These are phyloP conservation scores for Tetramorium parvispinum DNA, from an alignment of 1,140 invertebrate genomes.

Conservation along the genomic window DNA sequence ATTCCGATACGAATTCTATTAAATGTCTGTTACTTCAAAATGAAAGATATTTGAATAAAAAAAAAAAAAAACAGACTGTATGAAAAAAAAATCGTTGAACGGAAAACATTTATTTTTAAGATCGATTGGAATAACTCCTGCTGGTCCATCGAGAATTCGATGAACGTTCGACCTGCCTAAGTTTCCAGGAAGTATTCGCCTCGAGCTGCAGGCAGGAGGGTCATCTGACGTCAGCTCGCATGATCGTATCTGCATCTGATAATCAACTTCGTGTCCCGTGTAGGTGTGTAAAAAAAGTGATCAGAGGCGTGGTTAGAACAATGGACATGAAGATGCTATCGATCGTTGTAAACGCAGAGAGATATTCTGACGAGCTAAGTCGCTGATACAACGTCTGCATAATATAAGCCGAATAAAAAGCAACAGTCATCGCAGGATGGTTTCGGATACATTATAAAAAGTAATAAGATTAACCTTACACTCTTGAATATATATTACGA, in stretches of 20 bases:
- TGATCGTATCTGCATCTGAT: slow-evolving; percentile 16
- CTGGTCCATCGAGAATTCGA: slow-evolving; percentile 18
- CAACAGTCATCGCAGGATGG: slow-evolving; percentile 5
- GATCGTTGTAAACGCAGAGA: slow-evolving; percentile 64
- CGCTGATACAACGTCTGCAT: slow-evolving; percentile 44
- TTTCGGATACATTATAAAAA: not conserved
- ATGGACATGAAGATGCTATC: slow-evolving; percentile 63
- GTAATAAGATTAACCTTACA: not conserved
- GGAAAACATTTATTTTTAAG: not conserved
- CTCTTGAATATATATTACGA: not conserved
- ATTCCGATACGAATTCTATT: not conserved
- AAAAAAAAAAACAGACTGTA: not conserved
- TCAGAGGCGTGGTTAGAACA: slow-evolving; percentile 67
- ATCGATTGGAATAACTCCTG: slow-evolving; percentile 11
- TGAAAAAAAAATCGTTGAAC: not conserved
- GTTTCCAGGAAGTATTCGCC: slow-evolving; percentile 40
- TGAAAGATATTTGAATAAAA: not conserved
- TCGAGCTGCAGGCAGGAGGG: not conserved
- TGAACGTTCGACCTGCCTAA: not conserved
- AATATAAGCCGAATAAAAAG: not conserved
- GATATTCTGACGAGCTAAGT: slow-evolving; percentile 54
- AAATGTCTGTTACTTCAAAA: not conserved
- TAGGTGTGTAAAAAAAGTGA: slow-evolving; percentile 43
- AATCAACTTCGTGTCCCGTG: slow-evolving; percentile 16
- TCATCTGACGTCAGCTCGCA: slow-evolving; percentile 6